Base-by-base conservation (phyloP, 1,140 invertebrate genomes). In the Neotoxoptera formosana region DNA sequence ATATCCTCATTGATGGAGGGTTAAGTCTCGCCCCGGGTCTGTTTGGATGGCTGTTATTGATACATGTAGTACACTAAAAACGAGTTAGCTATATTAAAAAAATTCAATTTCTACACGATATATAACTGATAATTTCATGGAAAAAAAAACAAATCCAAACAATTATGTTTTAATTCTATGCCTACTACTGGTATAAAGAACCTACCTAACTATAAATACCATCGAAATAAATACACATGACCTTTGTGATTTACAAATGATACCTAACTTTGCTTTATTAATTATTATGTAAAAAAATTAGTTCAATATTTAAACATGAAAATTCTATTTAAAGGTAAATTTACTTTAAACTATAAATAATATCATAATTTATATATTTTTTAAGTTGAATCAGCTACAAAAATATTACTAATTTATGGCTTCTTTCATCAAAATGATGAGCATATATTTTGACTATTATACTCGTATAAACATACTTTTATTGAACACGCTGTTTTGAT, bases 21-120 rank as follows among this genome's bases (percentile, higher is more conserved):
- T 93, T 86, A 53, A 84, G 81, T 53, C n/a, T 93, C 91, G 91
- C 91, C 91, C 91, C 76, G 51, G 91, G 91, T 86, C 81, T 93
- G 91, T 93, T 93, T 93, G 48, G 91, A 93, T 36, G 76, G 36
- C 34, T 81, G 91, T 93, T 93, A 93, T 93, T 83, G 91, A 93
- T 93, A 83, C 91, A 93, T 21, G 91, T 45, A 84, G 51, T 89
- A 41, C n/a, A 83, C 7, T 93, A 56, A 86, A 93, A 93, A 51
- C 81, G 45, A 83, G 91, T 93, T 86, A 41, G 25, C 20, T 86
- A 83, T 93, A 93, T 86, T 84, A 93, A 93, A 51, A 60, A 93
- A 93, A 86, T 93, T 60, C 41, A 36, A 86, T 86, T 93, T 93
- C 23, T 48, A 56, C 3, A 86, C 41, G 48, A 86, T 93, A 14